A percentile compares a stretch with the other conserved stretches of the same genome.
Conservation (phyloP, 2,888 invertebrate genomes). For the Leucophenga montana region DNA sequence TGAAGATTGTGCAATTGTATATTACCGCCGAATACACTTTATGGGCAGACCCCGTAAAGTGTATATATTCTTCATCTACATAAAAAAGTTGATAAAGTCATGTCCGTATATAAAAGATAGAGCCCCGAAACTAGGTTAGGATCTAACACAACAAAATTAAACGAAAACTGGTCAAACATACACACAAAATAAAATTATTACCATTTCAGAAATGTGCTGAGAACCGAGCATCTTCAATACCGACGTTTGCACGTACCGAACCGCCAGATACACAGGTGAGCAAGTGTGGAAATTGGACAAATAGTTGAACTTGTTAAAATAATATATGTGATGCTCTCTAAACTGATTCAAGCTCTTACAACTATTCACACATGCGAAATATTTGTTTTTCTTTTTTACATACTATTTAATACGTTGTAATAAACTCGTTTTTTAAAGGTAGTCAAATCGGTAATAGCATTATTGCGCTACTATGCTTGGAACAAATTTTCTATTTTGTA, state of each 20-base stretch:
- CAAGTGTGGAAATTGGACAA: too few relatives aligned
- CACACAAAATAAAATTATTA: neutral
- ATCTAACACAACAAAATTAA: neutral
- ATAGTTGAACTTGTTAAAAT: neutral
- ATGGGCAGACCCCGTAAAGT: too few relatives aligned
- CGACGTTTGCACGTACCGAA: constrained; percentile 94
- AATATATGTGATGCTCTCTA: neutral
- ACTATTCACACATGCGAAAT: too few relatives aligned
- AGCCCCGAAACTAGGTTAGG: too few relatives aligned
- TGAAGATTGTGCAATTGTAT: too few relatives aligned
- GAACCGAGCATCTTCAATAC: constrained; percentile 87
- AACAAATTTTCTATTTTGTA: constrained; percentile 92
- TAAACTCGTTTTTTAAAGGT: constrained; percentile 76
- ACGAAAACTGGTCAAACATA: constrained; percentile 24
- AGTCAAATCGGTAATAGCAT: constrained; percentile 93
- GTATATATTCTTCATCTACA: too few relatives aligned
- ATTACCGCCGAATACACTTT: too few relatives aligned
- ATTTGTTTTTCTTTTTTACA: neutral
- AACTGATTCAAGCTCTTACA: too few relatives aligned
- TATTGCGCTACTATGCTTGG: constrained; percentile 94
- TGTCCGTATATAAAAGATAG: too few relatives aligned
- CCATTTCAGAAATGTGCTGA: constrained; percentile 92
- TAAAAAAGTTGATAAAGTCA: too few relatives aligned
- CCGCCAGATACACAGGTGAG: constrained; percentile 92
- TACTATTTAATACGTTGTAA: constrained; percentile 8